These are phyloP conservation scores for Mactromeris polynyma DNA, from an alignment of 2,888 invertebrate species.

Conservation along the genomic window DNA sequence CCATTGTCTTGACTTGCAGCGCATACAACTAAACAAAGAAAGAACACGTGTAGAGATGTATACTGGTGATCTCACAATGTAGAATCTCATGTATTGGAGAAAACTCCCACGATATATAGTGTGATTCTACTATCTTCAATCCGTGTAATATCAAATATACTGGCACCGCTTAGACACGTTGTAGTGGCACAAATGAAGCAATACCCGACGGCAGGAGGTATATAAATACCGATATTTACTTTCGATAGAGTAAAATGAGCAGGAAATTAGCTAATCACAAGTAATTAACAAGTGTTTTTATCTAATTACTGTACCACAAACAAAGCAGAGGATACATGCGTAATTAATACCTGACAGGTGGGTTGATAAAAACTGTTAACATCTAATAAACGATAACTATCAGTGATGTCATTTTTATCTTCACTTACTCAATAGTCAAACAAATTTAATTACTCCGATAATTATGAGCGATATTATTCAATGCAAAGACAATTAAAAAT, in stretches of 20 bases:
- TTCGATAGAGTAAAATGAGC: constrained; percentile 9
- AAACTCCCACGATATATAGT: not conserved
- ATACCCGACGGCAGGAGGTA: not conserved
- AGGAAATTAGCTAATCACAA: constrained; percentile 1
- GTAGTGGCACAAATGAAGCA: not conserved
- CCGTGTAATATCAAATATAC: not conserved
- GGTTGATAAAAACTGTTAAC: not conserved
- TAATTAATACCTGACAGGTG: not conserved
- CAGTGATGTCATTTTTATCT: constrained; percentile 1
- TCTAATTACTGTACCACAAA: not conserved
- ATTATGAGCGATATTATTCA: not conserved
- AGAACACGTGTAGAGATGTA: not conserved
- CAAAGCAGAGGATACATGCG: not conserved
- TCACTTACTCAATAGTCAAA: not conserved
- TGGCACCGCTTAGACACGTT: not conserved
- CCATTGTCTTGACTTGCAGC: not conserved
- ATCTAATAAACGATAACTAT: not conserved
- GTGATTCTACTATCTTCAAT: not conserved
- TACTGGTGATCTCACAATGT: not conserved
- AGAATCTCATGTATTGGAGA: not conserved
- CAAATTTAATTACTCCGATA: not conserved
- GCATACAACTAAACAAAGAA: not conserved
- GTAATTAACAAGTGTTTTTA: not conserved
- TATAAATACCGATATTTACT: not conserved
- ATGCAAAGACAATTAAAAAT: no score